phyloP scores from a whole-genome alignment of 2,888 invertebrate genomes.

The Nesidiocoris tenuis region DNA sequence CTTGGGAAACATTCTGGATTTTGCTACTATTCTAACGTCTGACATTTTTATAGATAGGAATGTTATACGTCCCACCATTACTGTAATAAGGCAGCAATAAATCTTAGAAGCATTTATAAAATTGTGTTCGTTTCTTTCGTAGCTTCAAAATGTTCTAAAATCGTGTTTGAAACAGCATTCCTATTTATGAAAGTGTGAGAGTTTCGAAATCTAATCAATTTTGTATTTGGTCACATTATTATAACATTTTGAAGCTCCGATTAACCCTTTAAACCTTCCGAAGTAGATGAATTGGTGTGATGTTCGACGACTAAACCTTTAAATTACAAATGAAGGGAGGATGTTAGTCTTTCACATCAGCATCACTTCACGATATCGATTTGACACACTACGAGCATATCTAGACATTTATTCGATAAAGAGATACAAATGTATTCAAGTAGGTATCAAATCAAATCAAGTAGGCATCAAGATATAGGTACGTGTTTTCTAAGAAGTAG shows the following conservation, averaged over 20 bases:
- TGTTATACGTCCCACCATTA: constrained; percentile 45
- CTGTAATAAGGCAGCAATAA: background rate
- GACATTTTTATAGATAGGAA: constrained; percentile 51
- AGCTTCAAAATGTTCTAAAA: constrained; percentile 50
- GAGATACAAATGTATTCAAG: too few relatives aligned
- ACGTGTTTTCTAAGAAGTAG: too few relatives aligned
- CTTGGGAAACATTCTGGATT: too few relatives aligned
- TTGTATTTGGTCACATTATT: constrained; percentile 34
- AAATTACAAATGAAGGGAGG: background rate
- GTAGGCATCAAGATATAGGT: too few relatives aligned
- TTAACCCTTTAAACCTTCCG: constrained; percentile 28
- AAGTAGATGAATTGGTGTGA: constrained; percentile 11
- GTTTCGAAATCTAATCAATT: constrained; percentile 11
- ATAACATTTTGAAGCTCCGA: constrained; percentile 50
- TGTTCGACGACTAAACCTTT: constrained; percentile 20
- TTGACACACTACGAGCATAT: too few relatives aligned
- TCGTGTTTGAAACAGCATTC: constrained; percentile 44
- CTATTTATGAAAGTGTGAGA: constrained; percentile 48
- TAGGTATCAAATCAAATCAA: too few relatives aligned
- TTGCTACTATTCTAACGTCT: constrained; percentile 26
- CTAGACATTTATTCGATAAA: too few relatives aligned
- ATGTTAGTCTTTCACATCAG: too few relatives aligned
- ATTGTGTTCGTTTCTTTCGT: constrained; percentile 13
- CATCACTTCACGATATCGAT: too few relatives aligned
- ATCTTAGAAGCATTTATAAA: background rate